Base-by-base conservation (phyloP, 1,140 invertebrate species). In the Tetramorium parvispinum region DNA sequence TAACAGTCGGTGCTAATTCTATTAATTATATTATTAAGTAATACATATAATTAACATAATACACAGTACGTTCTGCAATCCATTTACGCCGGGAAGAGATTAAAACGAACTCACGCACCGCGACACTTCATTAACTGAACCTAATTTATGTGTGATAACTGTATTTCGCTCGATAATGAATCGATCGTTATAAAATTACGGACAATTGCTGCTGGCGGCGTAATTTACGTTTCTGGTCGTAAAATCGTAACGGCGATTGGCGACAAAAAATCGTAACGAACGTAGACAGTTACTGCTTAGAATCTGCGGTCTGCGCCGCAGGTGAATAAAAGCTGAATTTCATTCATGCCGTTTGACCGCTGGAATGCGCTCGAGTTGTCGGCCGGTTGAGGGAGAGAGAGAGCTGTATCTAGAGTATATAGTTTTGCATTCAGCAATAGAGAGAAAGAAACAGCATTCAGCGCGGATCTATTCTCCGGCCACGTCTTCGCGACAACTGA, bases 251-350 rank as follows among this genome's bases (percentile, higher is more conserved):
- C n/a, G 24, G 40, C 18, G 13, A 78, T 70, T 2, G 32, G 10
- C 21, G 37, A 81, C 18, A 68, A 90, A 81, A 32, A 73, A 70
- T 71, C 55, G 66, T 70, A 89, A 89, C 63, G 21, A 75, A 66
- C 63, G 18, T 63, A 75, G 87, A 92, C 88, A 89, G 91, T 92
- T 89, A 89, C 85, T 92, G 89, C 91, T 92, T 91, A 93, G 91
- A 85, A 94, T 89, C 87, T 92, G 89, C 89, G 88, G 87, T 87
- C 89, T 90, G 83, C 57, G 86, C 79, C 88, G 90, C 85, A 89
- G 85, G 91, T 93, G 90, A 93, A 88, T 79, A 89, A 57, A 76
- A 76, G 55, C 59, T 89, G 78, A 77, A 89, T 71, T 89, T 89
- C 87, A 89, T 89, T 86, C 87, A 88, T 81, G 73, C 83, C 37